phyloP scores from a whole-genome alignment of 2,113 vertebrate species.

The Tonatia bakeri region DNA sequence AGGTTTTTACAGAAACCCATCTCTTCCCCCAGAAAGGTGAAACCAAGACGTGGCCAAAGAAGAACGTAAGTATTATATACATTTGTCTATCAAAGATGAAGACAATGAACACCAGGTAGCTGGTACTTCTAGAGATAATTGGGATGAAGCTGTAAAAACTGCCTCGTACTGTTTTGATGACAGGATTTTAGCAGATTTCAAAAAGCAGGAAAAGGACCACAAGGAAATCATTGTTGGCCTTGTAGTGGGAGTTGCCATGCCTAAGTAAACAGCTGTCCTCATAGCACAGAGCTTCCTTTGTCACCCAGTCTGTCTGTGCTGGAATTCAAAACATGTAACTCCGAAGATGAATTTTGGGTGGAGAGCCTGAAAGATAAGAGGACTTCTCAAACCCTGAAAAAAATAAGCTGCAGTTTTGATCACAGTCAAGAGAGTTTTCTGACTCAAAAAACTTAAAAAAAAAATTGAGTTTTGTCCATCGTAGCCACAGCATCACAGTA shows the following conservation, averaged over 20 bases:
- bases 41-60: not conserved
- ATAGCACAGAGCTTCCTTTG: slow-evolving; percentile 75
- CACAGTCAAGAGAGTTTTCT: slow-evolving; percentile 57
- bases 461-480: not conserved
- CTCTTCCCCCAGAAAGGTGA: not conserved
- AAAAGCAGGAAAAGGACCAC: slow-evolving; percentile 45
- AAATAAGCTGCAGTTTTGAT: not conserved
- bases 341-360: slow-evolving; percentile 37
- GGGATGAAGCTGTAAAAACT: slow-evolving; percentile 29
- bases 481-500: not conserved
- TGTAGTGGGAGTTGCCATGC: slow-evolving; percentile 51
- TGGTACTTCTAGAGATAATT: not conserved
- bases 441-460: not conserved
- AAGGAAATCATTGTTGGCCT: slow-evolving; percentile 60
- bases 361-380: slow-evolving; percentile 37
- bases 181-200: not conserved
- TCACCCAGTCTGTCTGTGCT: slow-evolving; percentile 50
- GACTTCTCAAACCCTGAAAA: slow-evolving; percentile 25
- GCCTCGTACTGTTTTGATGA: slow-evolving; percentile 31
- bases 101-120: not conserved
- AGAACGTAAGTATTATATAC: not conserved
- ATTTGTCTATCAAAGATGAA: not conserved
- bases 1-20: not conserved
- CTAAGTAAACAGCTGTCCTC: slow-evolving; percentile 70
- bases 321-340: slow-evolving; percentile 37